Evolutionary conservation across 2,113 vertebrate species (phyloP).

Genomic region (Rhea americana): DNA sequence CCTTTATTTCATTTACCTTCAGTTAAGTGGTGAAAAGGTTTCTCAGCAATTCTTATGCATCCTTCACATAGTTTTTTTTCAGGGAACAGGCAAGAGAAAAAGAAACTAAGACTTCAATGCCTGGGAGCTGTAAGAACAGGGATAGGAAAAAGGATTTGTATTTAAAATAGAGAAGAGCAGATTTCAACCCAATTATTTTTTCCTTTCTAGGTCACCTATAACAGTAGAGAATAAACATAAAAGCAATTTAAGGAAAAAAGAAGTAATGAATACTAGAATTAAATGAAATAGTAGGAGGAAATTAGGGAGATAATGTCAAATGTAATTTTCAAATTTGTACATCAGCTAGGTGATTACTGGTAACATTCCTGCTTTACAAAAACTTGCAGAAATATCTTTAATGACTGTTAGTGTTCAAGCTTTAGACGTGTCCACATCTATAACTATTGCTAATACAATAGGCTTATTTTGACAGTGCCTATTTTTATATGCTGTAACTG

Average conservation of each 20-base stretch:
- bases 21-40: background rate
- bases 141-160: conserved; percentile 4
- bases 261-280: conserved; percentile 3
- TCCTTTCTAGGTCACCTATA: conserved; percentile 1
- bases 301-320: background rate
- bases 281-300: conserved; percentile 15
- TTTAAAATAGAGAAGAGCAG: conserved; percentile 34
- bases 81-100: background rate
- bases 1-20: background rate
- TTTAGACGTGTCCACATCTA: background rate
- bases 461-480: conserved; percentile 30
- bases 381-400: background rate
- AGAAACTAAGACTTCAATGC: background rate
- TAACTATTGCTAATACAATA: conserved; percentile 7
- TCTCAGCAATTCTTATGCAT: background rate
- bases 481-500: conserved; percentile 4
- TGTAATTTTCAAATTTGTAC: conserved; percentile 16
- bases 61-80: background rate
- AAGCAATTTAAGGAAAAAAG: background rate
- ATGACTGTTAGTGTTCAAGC: background rate
- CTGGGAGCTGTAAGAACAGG: background rate
- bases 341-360: background rate
- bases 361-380: conserved; percentile 7
- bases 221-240: conserved; percentile 24
- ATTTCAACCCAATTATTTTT: background rate